These are phyloP conservation scores for Podarcis siculus DNA, from an alignment of 2,797 vertebrate genomes.

Conservation along the genomic window DNA sequence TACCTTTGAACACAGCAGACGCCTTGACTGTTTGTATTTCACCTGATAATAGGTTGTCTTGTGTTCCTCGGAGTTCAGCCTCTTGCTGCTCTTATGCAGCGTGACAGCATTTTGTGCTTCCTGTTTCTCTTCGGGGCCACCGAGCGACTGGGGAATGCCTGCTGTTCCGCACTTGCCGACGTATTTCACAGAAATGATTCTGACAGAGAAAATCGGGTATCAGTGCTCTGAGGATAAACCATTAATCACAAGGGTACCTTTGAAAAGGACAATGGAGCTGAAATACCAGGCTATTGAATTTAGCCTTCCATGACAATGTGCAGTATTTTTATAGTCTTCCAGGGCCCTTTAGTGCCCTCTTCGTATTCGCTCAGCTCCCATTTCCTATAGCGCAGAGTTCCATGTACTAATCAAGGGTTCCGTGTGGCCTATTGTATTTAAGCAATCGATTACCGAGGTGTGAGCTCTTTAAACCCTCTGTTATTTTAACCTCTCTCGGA, in stretches of 20 bases:
- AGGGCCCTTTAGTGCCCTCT: conserved; percentile 19
- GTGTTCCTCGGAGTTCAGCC: conserved; percentile 19
- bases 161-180: conserved; percentile 24
- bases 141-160: conserved; percentile 28
- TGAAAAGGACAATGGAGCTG: conserved; percentile 37
- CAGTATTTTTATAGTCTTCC: conserved; percentile 14
- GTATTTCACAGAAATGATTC: conserved; percentile 54
- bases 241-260: conserved; percentile 49
- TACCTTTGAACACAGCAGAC: neutral
- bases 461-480: conserved; percentile 33
- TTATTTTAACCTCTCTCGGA: conserved; percentile 2
- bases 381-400: conserved; percentile 30
- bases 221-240: conserved; percentile 39
- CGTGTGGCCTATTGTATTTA: conserved; percentile 31
- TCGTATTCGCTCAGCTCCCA: conserved; percentile 20
- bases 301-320: conserved; percentile 16
- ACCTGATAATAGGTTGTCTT: conserved; percentile 34
- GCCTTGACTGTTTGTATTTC: conserved; percentile 40
- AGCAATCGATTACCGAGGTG: conserved; percentile 31
- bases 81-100: neutral
- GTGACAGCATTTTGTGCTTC: conserved; percentile 24
- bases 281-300: neutral
- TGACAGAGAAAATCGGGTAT: conserved; percentile 62
- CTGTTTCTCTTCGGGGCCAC: conserved; percentile 26
- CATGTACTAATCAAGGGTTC: conserved; percentile 25